phyloP scores from a whole-genome alignment of 2,888 invertebrate species.

The Diloba caeruleocephala region DNA sequence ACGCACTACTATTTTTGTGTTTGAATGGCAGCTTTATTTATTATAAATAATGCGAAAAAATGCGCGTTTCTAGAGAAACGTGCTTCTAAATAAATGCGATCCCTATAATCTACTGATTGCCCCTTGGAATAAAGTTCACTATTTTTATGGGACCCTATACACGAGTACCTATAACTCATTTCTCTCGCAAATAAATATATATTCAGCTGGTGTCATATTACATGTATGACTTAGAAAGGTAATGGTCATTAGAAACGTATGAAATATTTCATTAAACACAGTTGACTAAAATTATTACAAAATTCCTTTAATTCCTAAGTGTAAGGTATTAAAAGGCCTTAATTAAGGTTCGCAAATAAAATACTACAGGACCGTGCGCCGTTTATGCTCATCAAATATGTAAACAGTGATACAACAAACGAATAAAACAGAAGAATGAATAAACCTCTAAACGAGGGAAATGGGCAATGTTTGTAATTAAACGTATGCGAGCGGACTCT shows the following conservation, averaged over 20 bases:
- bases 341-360: slow-evolving; percentile 45
- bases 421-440: slow-evolving; percentile 19
- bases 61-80: too few relatives aligned
- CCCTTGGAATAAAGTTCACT: too few relatives aligned
- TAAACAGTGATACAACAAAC: slow-evolving; percentile 17
- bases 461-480: slow-evolving; percentile 18
- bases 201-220: not conserved
- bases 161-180: too few relatives aligned
- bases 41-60: too few relatives aligned
- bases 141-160: too few relatives aligned
- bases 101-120: too few relatives aligned
- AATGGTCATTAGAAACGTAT: too few relatives aligned
- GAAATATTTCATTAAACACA: slow-evolving; percentile 14
- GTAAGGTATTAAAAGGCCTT: slow-evolving; percentile 49
- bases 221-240: too few relatives aligned
- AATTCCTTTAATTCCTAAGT: slow-evolving; percentile 15
- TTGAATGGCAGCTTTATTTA: too few relatives aligned
- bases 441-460: slow-evolving; percentile 5
- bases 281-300: slow-evolving; percentile 6
- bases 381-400: slow-evolving; percentile 48
- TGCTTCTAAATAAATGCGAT: too few relatives aligned
- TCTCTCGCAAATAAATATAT: not conserved
- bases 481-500: not conserved
- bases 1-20: too few relatives aligned
- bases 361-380: slow-evolving; percentile 47